A percentile compares a stretch with the other conserved stretches of the same genome.
These are phyloP conservation scores for Panagrolaimus sp. DNA, from an alignment of 1,140 invertebrate species.

Conservation along the genomic window DNA sequence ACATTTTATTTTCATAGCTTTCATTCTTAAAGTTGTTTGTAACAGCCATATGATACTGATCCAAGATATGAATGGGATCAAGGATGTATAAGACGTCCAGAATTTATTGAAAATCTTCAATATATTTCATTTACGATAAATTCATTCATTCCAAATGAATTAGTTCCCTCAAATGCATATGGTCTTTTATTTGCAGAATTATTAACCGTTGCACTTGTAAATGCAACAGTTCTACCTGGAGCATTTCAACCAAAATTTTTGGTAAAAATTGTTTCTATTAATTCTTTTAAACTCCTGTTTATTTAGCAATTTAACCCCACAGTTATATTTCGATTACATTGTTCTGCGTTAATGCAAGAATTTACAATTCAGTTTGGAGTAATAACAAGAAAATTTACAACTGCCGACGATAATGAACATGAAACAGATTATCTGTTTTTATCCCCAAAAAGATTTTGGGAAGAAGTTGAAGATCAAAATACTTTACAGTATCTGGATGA, in stretches of 20 bases:
- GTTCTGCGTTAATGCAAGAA: not conserved
- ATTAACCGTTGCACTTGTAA: not conserved
- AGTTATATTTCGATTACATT: not conserved
- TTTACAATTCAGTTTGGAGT: slow-evolving; percentile 8
- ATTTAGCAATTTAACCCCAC: not conserved
- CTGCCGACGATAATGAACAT: not conserved
- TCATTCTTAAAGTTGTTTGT: no score
- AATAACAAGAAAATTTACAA: not conserved
- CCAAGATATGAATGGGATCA: no score
- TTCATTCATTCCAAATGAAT: not conserved
- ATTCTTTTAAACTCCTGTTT: not conserved
- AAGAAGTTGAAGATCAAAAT: slow-evolving; percentile 8
- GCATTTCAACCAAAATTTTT: not conserved
- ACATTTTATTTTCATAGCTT: not conserved
- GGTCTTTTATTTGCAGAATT: not conserved
- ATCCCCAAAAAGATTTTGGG: slow-evolving; percentile 6
- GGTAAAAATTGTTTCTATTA: not conserved
- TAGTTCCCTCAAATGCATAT: slow-evolving; percentile 5
- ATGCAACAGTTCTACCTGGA: not conserved
- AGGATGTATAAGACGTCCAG: no score
- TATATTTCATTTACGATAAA: not conserved
- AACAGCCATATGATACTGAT: no score
- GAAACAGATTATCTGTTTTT: slow-evolving; percentile 6
- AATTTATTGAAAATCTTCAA: not conserved
- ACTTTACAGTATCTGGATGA: not conserved